Conservation (phyloP, 2,113 vertebrate species). For the Podocnemis expansa region DNA sequence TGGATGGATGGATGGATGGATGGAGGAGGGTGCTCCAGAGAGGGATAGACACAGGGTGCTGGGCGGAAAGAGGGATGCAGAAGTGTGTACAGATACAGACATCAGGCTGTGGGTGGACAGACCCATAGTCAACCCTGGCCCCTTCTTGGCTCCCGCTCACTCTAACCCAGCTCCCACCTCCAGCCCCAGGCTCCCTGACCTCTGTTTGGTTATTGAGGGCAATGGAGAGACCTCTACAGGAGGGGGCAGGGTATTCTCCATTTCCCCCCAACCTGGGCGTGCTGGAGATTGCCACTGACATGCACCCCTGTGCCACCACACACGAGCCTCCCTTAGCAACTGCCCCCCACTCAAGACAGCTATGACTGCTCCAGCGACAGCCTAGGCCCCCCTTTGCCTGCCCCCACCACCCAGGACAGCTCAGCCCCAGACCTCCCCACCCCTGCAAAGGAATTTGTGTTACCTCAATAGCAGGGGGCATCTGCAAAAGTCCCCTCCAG, state of each 20-base stretch:
- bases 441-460: neutral
- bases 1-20: neutral
- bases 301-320: no score
- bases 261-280: no score
- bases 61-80: neutral
- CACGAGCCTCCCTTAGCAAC: neutral
- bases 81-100: neutral
- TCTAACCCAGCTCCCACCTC: neutral
- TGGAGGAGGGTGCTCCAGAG: no score
- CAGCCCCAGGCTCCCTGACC: conserved; percentile 13
- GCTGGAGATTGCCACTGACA: no score
- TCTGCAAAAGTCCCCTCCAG: conserved; percentile 15
- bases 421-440: neutral
- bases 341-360: neutral
- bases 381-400: neutral
- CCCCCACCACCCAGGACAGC: neutral
- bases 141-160: neutral
- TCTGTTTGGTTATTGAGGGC: no score
- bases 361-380: neutral
- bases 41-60: neutral
- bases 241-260: no score
- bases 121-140: conserved; percentile 24
- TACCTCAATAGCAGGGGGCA: neutral
- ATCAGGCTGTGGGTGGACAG: no score
- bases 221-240: no score